These are phyloP conservation scores for Esox lucius DNA, from an alignment of 2,797 vertebrate genomes.

Conservation along the genomic window DNA sequence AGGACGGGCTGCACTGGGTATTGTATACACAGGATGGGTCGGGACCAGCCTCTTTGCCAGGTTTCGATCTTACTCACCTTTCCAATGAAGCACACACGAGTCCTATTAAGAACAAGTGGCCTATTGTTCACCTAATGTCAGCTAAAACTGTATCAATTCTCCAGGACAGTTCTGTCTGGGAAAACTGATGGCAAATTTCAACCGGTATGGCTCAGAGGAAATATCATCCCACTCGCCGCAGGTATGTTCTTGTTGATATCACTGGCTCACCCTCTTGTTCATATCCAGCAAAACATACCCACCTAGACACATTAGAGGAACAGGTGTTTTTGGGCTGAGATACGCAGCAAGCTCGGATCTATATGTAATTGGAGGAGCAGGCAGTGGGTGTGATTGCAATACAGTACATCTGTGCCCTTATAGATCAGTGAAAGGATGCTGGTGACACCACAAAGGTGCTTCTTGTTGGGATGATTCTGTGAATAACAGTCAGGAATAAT, in stretches of 20 bases:
- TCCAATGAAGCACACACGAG: constrained; percentile 30
- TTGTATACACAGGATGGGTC: constrained; percentile 38
- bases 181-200: not conserved
- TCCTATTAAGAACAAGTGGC: constrained; percentile 43
- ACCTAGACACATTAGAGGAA: not conserved
- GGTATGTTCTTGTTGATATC: not conserved
- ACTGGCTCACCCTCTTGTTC: not conserved
- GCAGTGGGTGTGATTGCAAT: not conserved
- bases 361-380: not conserved
- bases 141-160: not conserved
- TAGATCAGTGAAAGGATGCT: not conserved
- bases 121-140: constrained; percentile 45
- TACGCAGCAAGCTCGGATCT: not conserved
- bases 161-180: not conserved
- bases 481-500: constrained; percentile 1
- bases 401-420: not conserved
- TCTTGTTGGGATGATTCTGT: not conserved
- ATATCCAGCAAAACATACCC: not conserved
- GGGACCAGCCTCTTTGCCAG: constrained; percentile 42
- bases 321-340: not conserved
- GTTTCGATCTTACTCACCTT: constrained; percentile 60
- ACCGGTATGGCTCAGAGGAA: not conserved
- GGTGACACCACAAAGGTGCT: no score
- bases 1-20: not conserved
- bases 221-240: not conserved